These are phyloP conservation scores for Molossus alvarezi DNA, from an alignment of 2,797 vertebrate genomes.

Conservation along the genomic window DNA sequence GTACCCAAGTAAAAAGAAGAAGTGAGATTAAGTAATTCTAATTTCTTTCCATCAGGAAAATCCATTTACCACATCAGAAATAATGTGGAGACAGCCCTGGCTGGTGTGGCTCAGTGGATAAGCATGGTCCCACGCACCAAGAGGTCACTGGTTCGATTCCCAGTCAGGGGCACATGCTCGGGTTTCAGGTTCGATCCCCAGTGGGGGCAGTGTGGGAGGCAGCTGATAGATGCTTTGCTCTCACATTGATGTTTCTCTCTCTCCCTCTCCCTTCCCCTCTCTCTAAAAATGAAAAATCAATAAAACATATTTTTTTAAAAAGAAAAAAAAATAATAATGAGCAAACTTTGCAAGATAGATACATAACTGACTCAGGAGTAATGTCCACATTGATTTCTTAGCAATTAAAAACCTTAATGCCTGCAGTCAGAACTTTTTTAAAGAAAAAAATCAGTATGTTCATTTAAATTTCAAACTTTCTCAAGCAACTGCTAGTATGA, in stretches of 20 bases:
- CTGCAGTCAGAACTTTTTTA: neutral
- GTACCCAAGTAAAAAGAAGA: neutral
- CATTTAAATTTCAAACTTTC: constrained; percentile 25
- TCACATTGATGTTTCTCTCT: neutral
- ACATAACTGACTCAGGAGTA: neutral
- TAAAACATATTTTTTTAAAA: neutral
- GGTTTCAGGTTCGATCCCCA: neutral
- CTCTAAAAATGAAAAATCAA: neutral
- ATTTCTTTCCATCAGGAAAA: constrained; percentile 20
- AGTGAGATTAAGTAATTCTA: neutral
- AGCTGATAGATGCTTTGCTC: neutral
- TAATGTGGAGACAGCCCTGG: constrained; percentile 23
- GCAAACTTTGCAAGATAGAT: constrained; percentile 36
- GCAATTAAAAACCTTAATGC: neutral
- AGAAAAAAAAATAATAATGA: constrained; percentile 37
- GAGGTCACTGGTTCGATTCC: neutral
- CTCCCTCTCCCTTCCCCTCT: neutral
- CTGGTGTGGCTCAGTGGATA: neutral
- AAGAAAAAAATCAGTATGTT: neutral
- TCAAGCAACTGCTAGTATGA: neutral
- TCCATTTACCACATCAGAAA: neutral
- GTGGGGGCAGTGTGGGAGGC: too few relatives aligned
- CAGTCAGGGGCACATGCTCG: neutral
- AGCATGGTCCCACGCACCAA: neutral
- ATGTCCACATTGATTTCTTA: constrained; percentile 44